Base-by-base conservation (phyloP, 2,113 vertebrate species). In the Oryzias melastigma region DNA sequence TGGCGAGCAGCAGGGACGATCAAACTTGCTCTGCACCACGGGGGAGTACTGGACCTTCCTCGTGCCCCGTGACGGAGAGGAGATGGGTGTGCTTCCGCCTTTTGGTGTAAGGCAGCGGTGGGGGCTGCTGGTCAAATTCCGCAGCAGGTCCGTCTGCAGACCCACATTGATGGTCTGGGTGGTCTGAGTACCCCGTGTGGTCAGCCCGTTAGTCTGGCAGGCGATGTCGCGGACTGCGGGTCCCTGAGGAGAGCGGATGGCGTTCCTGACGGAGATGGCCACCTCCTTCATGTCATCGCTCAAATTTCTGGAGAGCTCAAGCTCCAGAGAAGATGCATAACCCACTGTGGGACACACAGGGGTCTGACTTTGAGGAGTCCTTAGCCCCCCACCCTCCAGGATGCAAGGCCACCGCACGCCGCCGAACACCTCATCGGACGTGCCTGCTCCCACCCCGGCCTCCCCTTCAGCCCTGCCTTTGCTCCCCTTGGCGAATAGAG, bases 281-380 rank as follows among this genome's bases (percentile, higher is more conserved):
- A 97, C 97, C 83, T 98, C 97, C 88, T 99, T 99, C 97, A 98
- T 98, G 69, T 99, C 96, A 0, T 98, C 97, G 0, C 97, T 98
- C 93, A 98, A 81, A 85, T 98, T 98, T 77, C 93, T 93, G 52
- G 95, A 93, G 77, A 98, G 89, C 83, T 97, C 94, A 41, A 98
- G 85, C 85, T 91, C 92, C 83, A 96, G 76, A 0, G 96, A 91
- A 5, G 95, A 91, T 20, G 94, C 75, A 55, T 93, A 97, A n/a
- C 93, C 92, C 56, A 96, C 87, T 0, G 95, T 87, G 72, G 94
- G 82, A 75, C 95, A 95, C 78, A 95, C 86, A 27, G 94, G 84
- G 12, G 81, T 42, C 87, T 75, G 42, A 78, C 82, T 71, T 84
- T 93, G 65, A 80, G 85, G 52, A 89, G 93, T 87, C 93, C 91